Percentiles rank a stretch among this genome's conserved stretches.
Evolutionary conservation across 2,888 invertebrate genomes (phyloP).

Genomic region (Ophraella communa): DNA sequence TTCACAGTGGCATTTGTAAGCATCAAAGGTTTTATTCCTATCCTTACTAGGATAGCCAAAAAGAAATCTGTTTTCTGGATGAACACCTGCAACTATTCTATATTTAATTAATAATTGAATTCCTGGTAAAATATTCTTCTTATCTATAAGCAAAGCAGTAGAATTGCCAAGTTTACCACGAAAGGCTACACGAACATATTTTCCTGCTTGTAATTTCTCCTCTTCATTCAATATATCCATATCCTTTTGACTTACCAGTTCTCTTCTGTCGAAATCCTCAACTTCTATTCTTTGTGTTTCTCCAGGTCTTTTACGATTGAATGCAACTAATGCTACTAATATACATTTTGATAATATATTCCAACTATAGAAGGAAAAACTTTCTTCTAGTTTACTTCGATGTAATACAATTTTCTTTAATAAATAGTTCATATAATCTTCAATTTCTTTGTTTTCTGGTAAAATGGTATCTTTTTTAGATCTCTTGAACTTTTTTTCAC

Average conservation of each 20-base stretch:
- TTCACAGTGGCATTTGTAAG: background rate
- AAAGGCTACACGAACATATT: background rate
- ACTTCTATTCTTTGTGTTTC: conserved; percentile 12
- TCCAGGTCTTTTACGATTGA: conserved; percentile 17
- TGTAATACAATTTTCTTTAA: background rate
- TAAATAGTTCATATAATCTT: background rate
- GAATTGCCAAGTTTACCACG: background rate
- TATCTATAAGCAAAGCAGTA: background rate
- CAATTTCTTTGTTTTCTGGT: conserved; percentile 5
- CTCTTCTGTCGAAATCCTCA: background rate
- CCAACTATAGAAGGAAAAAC: conserved; percentile 1
- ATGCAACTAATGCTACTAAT: conserved; percentile 8
- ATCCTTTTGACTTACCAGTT: background rate
- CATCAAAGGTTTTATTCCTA: background rate
- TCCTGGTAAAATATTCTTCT: background rate
- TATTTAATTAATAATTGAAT: background rate
- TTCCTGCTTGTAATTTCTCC: background rate
- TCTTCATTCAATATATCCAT: background rate
- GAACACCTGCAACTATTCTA: background rate
- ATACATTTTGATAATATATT: background rate
- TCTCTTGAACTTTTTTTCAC: background rate
- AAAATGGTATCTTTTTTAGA: background rate
- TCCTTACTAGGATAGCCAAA: background rate
- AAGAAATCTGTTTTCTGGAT: background rate
- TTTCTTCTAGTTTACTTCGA: background rate